Base-by-base conservation (phyloP, 2,888 invertebrate species). In the Heteropelma amictum region DNA sequence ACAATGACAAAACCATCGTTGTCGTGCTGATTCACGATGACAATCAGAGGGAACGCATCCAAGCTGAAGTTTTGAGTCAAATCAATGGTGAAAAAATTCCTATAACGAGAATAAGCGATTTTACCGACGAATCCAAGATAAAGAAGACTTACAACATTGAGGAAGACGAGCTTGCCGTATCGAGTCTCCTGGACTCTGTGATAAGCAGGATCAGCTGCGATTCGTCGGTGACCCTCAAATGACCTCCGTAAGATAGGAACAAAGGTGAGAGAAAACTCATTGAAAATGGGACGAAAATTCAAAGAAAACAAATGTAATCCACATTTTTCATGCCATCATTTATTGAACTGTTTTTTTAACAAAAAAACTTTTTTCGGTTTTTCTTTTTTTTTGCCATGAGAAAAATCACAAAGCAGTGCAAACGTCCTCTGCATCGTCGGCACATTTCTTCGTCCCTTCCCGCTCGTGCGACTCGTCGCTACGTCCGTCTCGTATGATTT, bases 201-300 rank as follows among this genome's bases (percentile, higher is more conserved):
- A 90, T 94, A 10, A 94, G 92, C 82, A 92, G 92, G 86, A 94
- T 95, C 86, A 92, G 92, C 23, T 92, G 92, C 4, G 94, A 94
- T 86, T 92, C 91, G 81, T 91, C 92, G 88, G 87, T 92, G 47
- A 89, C 90, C 7, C 19, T 79, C 2, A 84, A 82, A 72, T 83
- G 64, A 78, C 21, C 10, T 7, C 5, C 10, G 8, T n/a, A n/a
- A 30, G 12, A 33, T 0, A 6, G 30, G 28, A 4, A 33, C 23
- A 14, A 30, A 38, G 7, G 19, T 23, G 14, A n/a, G n/a, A 26
- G 0, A n/a, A n/a, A 21, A 26, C 17, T 40, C 2, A 6, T 12
- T 5, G 2, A 1, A 17, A n/a, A 47, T 26, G 14, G 23, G 23
- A 45, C n/a, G 21, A 17, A 60, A 14, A 30, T 56, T 35, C 6